These are phyloP conservation scores for Pachyuromys duprasi DNA, from an alignment of 2,797 vertebrate genomes.

Conservation along the genomic window DNA sequence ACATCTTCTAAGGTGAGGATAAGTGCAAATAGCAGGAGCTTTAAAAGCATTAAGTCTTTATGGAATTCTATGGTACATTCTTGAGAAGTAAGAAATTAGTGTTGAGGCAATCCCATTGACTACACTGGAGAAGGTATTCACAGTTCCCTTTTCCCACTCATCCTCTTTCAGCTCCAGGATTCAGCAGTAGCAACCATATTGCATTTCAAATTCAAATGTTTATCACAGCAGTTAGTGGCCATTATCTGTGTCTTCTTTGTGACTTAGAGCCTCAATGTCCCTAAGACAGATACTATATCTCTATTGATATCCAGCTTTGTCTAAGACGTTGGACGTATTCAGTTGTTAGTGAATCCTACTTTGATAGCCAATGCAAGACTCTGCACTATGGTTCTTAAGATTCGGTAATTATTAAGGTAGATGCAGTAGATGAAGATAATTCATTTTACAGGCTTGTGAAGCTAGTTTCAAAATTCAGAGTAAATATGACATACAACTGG, in stretches of 20 bases:
- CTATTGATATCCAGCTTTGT: not conserved
- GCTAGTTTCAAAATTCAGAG: conserved; percentile 63
- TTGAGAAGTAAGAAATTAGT: conserved; percentile 21
- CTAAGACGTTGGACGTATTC: not conserved
- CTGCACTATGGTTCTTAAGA: not conserved
- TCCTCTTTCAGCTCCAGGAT: not conserved
- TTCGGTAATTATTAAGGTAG: not conserved
- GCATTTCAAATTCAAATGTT: not conserved
- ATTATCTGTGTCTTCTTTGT: not conserved
- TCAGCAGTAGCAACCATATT: not conserved
- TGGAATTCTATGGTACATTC: not conserved
- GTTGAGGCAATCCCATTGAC: not conserved
- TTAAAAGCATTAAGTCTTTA: not conserved
- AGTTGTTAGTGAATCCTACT: not conserved
- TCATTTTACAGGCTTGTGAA: conserved; percentile 50
- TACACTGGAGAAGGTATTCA: not conserved
- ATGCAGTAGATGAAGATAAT: not conserved
- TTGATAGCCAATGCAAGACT: conserved; percentile 15
- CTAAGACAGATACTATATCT: not conserved
- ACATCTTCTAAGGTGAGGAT: not conserved
- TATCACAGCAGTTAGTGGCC: not conserved
- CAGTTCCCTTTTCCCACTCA: not conserved
- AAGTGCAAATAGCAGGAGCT: not conserved
- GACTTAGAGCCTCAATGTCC: not conserved
- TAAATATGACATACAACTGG: conserved; percentile 49